A percentile compares a stretch with the other conserved stretches of the same genome.
phyloP scores from a whole-genome alignment of 2,113 vertebrate species.

The Mobula birostris region DNA sequence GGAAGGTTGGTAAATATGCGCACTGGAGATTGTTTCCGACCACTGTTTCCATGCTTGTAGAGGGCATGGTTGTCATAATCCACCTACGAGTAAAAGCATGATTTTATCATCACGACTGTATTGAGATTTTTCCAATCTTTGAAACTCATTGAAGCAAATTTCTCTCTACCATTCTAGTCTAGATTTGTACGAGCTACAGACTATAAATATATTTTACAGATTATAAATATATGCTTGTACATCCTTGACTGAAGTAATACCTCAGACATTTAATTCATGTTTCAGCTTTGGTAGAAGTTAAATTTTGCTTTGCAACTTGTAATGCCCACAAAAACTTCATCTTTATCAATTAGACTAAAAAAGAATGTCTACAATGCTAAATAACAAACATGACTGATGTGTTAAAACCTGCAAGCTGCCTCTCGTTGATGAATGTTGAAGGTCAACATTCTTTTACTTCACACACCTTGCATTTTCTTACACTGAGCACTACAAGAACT shows the following conservation, averaged over 20 bases:
- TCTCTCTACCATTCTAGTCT: background rate
- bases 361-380: background rate
- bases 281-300: background rate
- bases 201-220: background rate
- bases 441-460: background rate
- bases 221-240: background rate
- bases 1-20: constrained; percentile 84
- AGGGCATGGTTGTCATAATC: constrained; percentile 93
- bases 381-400: background rate
- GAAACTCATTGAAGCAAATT: background rate
- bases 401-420: background rate
- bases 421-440: background rate
- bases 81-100: constrained; percentile 60
- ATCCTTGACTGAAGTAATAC: background rate
- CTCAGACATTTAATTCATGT: background rate
- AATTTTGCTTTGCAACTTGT: background rate
- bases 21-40: constrained; percentile 86
- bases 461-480: too few species aligned
- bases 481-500: background rate
- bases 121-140: background rate
- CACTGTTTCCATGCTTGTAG: constrained; percentile 86
- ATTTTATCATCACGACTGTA: background rate
- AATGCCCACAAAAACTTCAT: background rate
- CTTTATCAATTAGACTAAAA: background rate
- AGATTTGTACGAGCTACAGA: background rate